Percentiles rank a stretch among this genome's conserved stretches.
phyloP scores from a whole-genome alignment of 2,888 invertebrate genomes.

The Anoplius nigerrimus region DNA sequence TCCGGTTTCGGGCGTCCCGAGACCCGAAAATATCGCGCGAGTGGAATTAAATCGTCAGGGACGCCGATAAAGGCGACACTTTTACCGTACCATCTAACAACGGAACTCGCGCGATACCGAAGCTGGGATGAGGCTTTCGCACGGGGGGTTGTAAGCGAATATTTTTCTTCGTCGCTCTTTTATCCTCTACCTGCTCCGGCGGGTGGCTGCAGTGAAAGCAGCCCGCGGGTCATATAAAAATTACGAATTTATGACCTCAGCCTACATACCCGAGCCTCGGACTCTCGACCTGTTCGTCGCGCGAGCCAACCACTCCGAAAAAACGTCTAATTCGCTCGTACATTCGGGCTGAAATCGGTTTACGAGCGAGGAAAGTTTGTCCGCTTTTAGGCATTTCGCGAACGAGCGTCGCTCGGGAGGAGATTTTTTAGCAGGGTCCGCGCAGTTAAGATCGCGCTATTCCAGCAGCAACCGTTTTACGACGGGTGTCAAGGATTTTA shows the following conservation, averaged over 20 bases:
- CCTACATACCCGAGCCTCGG: conserved; percentile 34
- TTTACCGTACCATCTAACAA: no score
- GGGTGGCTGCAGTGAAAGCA: conserved; percentile 49
- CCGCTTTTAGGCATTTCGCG: no score
- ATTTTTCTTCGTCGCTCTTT: background rate
- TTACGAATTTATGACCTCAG: conserved; percentile 44
- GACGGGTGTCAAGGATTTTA: no score
- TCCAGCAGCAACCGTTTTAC: no score
- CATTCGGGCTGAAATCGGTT: no score
- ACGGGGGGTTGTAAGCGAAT: conserved; percentile 3
- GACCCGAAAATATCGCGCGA: conserved; percentile 46
- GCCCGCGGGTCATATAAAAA: conserved; percentile 41
- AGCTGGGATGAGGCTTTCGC: background rate
- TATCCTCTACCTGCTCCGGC: conserved; percentile 10
- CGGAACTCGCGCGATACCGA: no score
- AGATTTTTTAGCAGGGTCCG: no score
- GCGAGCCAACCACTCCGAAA: background rate
- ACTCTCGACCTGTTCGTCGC: conserved; percentile 10
- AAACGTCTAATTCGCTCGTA: no score
- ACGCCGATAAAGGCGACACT: background rate
- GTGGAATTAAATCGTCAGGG: conserved; percentile 11
- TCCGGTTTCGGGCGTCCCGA: conserved; percentile 49
- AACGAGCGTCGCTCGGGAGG: no score
- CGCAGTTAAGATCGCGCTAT: no score
- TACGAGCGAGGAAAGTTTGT: no score